Evolutionary conservation across 2,797 vertebrate genomes (phyloP), one percentile per base, ranked within the genome.

Genomic region (Pseudomugil tenellus): DNA sequence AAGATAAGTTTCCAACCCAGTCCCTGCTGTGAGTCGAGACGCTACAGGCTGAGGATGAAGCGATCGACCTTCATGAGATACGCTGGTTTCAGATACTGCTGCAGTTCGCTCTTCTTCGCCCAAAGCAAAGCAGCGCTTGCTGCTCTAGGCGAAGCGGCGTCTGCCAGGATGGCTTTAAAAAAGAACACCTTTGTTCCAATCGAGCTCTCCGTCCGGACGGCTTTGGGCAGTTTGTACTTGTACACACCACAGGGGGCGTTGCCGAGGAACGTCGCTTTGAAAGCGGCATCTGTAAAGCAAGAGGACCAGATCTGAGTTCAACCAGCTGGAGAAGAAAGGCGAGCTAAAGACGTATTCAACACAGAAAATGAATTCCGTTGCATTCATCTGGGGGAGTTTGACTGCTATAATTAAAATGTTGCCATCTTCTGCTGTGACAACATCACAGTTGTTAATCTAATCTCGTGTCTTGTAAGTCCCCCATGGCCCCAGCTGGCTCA

Each of bases 191-290:
- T 99, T 69, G 89, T 93, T 72, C 98, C 98, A 0, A 95, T 2
- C 0, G 67, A 87, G 74, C 78, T 84, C 78, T 96, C 95, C 0
- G 92, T 95, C 79, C 89, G 93, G 62, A 89, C 1, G 3, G 91
- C 91, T 88, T 78, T 92, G 64, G 98, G 98, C 77, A 97, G 95
- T 91, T 95, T 97, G 90, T 96, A 98, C 89, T 97, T 98, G 94
- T 98, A 99, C 87, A 98, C 92, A 61, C 98, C 98, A 16, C 95
- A 95, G 0, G 98, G 98, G 0, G 96, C 94, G 32, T 98, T 99
- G 64, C 98, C 95, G 34, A 99, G 92, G 87, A 97, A 96, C 63
- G 94, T 95, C 23, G 95, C 95, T 81, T 95, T 89, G 84, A 95
- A 67, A 57, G 72, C 89, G 67, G 92, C 89, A 82, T 93, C 97